These are phyloP conservation scores for Potamilus streckersoni DNA, from an alignment of 1,140 invertebrate species.

Conservation along the genomic window DNA sequence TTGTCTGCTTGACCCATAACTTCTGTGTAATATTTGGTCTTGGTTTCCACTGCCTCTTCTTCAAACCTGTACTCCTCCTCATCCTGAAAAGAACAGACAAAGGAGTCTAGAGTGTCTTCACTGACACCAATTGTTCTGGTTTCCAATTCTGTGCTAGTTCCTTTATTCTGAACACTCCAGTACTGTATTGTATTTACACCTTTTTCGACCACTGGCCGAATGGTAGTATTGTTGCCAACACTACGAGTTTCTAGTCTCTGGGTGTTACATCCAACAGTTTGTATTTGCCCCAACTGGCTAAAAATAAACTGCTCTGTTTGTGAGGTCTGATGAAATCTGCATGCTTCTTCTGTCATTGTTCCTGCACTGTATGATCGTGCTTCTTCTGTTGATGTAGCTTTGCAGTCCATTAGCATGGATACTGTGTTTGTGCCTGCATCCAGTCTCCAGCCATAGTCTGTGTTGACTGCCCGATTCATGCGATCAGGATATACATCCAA, in stretches of 20 bases:
- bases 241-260: conserved; percentile 35
- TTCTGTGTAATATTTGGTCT: conserved; percentile 25
- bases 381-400: conserved; percentile 61
- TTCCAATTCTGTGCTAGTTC: conserved; percentile 35
- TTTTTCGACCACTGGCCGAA: conserved; percentile 34
- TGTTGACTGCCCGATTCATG: conserved; percentile 45
- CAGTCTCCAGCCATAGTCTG: conserved; percentile 57
- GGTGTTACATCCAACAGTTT: conserved; percentile 55
- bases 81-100: conserved; percentile 36
- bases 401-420: conserved; percentile 47
- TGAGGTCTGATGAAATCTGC: conserved; percentile 24
- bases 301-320: conserved; percentile 61
- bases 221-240: conserved; percentile 48
- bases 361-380: conserved; percentile 37
- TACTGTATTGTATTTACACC: conserved; percentile 28
- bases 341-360: conserved; percentile 57
- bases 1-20: conserved; percentile 10
- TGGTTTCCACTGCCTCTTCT: conserved; percentile 30
- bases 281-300: conserved; percentile 48
- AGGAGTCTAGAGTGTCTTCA: conserved; percentile 40
- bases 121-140: conserved; percentile 34
- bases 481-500: conserved; percentile 52
- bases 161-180: conserved; percentile 13
- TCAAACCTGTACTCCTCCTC: conserved; percentile 35
- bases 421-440: conserved; percentile 61